These are phyloP conservation scores for Pygmarrhopalites habei DNA, from an alignment of 1,140 invertebrate species.

Conservation along the genomic window DNA sequence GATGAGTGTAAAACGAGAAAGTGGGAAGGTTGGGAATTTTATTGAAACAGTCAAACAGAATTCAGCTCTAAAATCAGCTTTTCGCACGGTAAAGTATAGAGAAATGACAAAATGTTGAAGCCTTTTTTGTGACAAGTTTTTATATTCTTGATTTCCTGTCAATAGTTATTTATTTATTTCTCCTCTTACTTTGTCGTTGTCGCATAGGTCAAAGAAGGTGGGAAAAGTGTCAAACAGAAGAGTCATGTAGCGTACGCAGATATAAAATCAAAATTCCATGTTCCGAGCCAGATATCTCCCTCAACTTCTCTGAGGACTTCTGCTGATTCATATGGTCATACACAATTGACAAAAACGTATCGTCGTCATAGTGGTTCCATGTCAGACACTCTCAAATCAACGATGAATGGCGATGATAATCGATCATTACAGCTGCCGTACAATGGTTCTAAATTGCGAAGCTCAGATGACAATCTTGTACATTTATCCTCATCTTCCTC, in stretches of 20 bases:
- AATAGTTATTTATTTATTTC: slow-evolving; percentile 13
- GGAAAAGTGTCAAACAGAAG: slow-evolving; percentile 54
- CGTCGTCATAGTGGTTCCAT: slow-evolving; percentile 5
- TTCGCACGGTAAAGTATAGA: slow-evolving; percentile 72
- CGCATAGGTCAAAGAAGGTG: slow-evolving; percentile 65
- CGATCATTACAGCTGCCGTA: background rate
- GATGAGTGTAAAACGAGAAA: slow-evolving; percentile 36
- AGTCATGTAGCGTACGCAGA: slow-evolving; percentile 33
- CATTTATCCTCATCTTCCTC: slow-evolving; percentile 26
- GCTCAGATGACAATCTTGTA: slow-evolving; percentile 26
- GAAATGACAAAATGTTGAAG: too few species aligned
- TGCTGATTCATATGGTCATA: background rate
- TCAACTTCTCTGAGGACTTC: background rate
- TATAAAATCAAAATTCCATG: slow-evolving; percentile 37
- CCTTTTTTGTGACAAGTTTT: too few species aligned
- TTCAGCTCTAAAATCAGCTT: slow-evolving; percentile 70
- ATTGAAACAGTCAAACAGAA: slow-evolving; percentile 59
- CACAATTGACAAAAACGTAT: slow-evolving; percentile 19
- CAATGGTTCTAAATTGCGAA: background rate
- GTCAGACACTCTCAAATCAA: background rate
- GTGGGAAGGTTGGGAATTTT: slow-evolving; percentile 35
- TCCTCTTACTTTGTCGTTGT: too few species aligned
- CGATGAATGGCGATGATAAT: background rate
- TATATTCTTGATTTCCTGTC: too few species aligned
- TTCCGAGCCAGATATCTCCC: slow-evolving; percentile 2